A percentile compares a stretch with the other conserved stretches of the same genome.
These are phyloP conservation scores for Enteromius unitaeniatus DNA, from an alignment of 2,797 vertebrate genomes.

Conservation along the genomic window DNA sequence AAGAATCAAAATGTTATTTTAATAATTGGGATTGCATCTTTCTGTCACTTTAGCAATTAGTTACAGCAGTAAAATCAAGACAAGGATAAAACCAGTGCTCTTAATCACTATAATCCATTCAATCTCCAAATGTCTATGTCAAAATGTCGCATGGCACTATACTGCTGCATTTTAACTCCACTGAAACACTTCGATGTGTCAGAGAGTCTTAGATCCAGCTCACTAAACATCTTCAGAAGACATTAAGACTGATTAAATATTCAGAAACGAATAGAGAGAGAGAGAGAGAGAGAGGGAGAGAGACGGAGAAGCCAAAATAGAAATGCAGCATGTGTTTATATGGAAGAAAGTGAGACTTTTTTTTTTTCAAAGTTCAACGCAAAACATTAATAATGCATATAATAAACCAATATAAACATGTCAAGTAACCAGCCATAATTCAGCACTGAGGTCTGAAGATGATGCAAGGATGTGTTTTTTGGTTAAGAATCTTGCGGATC, in stretches of 20 bases:
- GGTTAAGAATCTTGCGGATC: not conserved
- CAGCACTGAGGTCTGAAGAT: not conserved
- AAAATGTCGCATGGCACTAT: not conserved
- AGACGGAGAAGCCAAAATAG: not conserved
- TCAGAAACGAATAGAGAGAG: not conserved
- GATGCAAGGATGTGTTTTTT: not conserved
- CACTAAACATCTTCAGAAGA: constrained; percentile 22
- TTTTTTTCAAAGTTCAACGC: not conserved
- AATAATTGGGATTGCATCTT: constrained; percentile 3
- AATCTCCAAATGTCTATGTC: constrained; percentile 6
- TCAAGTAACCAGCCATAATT: not conserved
- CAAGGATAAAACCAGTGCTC: not conserved
- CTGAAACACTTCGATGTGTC: constrained; percentile 28
- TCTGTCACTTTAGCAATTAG: not conserved
- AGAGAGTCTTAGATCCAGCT: not conserved
- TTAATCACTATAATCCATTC: constrained; percentile 15
- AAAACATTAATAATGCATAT: constrained; percentile 15
- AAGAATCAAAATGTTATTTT: not conserved
- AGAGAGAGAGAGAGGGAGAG: constrained; percentile 8
- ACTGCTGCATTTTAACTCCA: constrained; percentile 13
- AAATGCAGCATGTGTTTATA: not conserved
- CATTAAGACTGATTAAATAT: constrained; percentile 46
- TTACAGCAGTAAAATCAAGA: not conserved
- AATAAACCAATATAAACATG: not conserved
- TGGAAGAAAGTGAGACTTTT: not conserved